Percentiles rank a stretch among this genome's conserved stretches.
phyloP scores from a whole-genome alignment of 2,113 vertebrate genomes.

The Xenopus tropicalis region UCB_Xtro_10.0 CM004448.2:39215501-39216000 shows the following conservation, averaged over 20 bases:
- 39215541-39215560: too few relatives aligned
- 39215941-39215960: constrained; percentile 74
- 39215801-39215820: constrained; percentile 67
- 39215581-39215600: too few relatives aligned
- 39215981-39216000: constrained; percentile 74
- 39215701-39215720: neutral
- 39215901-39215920: constrained; percentile 83
- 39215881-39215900: constrained; percentile 80
- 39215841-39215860: constrained; percentile 75
- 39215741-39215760: constrained; percentile 52
- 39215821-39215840: constrained; percentile 66
- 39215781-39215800: constrained; percentile 66
- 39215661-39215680: too few relatives aligned
- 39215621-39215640: too few relatives aligned
- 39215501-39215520: too few relatives aligned
- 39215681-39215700: constrained; percentile 49
- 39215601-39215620: too few relatives aligned
- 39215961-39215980: constrained; percentile 72
- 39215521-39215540: too few relatives aligned
- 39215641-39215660: too few relatives aligned
- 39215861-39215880: constrained; percentile 75
- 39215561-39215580: too few relatives aligned
- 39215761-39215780: too few relatives aligned
- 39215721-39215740: constrained; percentile 56
- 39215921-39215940: constrained; percentile 81